Percentiles rank a stretch among this genome's conserved stretches.
Evolutionary conservation across 2,888 invertebrate species (phyloP).

Genomic region (Ypsolopha sequella): DNA sequence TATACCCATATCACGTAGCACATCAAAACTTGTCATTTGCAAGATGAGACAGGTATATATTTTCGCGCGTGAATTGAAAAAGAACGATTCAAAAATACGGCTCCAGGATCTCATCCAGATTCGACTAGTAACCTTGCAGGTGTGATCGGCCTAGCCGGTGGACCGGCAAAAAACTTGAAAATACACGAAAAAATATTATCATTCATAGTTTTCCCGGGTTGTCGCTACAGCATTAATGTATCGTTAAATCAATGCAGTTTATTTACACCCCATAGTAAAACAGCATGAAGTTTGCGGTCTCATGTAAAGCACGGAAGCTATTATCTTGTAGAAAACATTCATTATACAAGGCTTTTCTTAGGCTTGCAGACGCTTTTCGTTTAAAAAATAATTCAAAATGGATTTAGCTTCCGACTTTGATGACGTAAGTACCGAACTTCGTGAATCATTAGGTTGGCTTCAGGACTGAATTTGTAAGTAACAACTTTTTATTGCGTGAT

Average conservation of each 20-base stretch:
- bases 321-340: neutral
- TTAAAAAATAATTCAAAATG: neutral
- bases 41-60: no score
- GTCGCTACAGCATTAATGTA: conserved; percentile 7
- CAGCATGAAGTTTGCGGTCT: neutral
- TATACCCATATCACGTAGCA: no score
- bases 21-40: no score
- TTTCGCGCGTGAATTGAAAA: no score
- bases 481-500: conserved; percentile 17
- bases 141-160: no score
- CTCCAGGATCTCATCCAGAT: no score
- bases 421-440: conserved; percentile 34
- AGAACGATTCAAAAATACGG: no score
- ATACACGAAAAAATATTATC: neutral
- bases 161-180: neutral
- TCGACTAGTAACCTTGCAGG: no score
- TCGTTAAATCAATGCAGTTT: conserved; percentile 9
- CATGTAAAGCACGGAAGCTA: neutral
- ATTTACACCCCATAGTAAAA: conserved; percentile 3
- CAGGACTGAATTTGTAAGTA: conserved; percentile 5
- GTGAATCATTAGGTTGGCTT: neutral
- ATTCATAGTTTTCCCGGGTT: neutral
- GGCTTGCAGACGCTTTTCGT: neutral
- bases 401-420: conserved; percentile 17
- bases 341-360: no score